Percentiles rank a stretch among this genome's conserved stretches.
Evolutionary conservation across 2,888 invertebrate species (phyloP).

Genomic region (Hyposoter dolosus): DNA sequence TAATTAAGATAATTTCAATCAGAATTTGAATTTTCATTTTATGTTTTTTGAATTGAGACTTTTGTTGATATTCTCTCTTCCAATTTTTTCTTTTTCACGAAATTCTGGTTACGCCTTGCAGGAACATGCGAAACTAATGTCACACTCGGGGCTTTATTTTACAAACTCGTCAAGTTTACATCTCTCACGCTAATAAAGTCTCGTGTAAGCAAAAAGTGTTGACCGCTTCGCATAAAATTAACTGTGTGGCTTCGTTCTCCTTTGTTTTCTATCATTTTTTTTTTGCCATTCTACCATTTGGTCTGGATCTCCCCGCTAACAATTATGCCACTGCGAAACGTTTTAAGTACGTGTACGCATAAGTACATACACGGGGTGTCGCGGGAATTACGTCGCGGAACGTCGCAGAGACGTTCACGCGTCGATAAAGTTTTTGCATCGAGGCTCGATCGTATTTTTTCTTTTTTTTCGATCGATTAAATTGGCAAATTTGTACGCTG

Average conservation of each 20-base stretch:
- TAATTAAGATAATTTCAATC: too few relatives aligned
- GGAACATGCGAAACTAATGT: not conserved
- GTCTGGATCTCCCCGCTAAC: constrained; percentile 51
- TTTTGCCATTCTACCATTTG: constrained; percentile 32
- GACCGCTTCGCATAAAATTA: constrained; percentile 52
- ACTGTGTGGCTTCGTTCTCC: constrained; percentile 51
- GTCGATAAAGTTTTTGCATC: not conserved
- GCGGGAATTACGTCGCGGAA: not conserved
- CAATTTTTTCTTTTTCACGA: not conserved
- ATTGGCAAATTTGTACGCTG: too few relatives aligned
- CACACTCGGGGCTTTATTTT: not conserved
- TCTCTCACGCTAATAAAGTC: constrained; percentile 63
- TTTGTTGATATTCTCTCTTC: not conserved
- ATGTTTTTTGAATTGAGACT: not conserved
- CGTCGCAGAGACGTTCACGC: not conserved
- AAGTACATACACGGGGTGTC: not conserved
- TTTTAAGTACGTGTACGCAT: constrained; percentile 10
- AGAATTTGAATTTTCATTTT: too few relatives aligned
- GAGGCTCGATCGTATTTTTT: not conserved
- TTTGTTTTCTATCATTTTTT: constrained; percentile 41
- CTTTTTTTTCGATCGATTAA: not conserved
- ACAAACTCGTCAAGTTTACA: constrained; percentile 35
- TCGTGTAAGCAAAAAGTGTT: constrained; percentile 37
- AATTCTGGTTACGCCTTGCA: not conserved
- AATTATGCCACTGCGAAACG: constrained; percentile 42